Evolutionary conservation across 2,888 invertebrate species (phyloP).

Genomic region (Orthonychiurus folsomi): DNA sequence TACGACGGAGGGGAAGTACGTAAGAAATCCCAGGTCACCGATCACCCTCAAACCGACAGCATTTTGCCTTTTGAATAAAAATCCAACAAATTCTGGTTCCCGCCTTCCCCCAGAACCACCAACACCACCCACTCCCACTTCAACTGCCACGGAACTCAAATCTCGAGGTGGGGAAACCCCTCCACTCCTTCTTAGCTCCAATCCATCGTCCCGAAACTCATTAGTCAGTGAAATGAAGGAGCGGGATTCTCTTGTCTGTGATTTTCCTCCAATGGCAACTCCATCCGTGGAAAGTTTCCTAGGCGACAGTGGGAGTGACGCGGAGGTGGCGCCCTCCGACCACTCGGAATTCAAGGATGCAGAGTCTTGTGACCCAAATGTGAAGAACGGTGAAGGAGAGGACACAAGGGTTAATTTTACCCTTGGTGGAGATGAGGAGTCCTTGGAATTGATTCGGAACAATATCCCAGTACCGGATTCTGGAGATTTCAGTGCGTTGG

Average conservation of each 20-base stretch:
- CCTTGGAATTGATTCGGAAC: neutral
- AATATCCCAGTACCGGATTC: neutral
- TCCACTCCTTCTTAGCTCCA: neutral
- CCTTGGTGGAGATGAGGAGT: conserved; percentile 11
- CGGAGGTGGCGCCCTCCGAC: neutral
- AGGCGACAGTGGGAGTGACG: neutral
- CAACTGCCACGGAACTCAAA: neutral
- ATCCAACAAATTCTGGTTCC: neutral
- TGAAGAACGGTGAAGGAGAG: neutral
- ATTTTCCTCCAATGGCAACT: neutral
- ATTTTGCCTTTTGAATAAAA: conserved; percentile 33
- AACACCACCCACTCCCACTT: neutral
- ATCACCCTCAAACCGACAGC: conserved; percentile 40
- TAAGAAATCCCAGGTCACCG: conserved; percentile 34
- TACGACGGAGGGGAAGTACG: conserved; percentile 54
- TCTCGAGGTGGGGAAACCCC: neutral
- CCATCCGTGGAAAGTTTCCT: too few species aligned
- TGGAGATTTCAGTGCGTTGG: conserved; percentile 33
- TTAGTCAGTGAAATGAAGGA: neutral
- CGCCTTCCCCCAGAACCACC: neutral
- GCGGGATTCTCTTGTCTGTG: neutral
- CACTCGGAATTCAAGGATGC: neutral
- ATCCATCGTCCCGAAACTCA: neutral
- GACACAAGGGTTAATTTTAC: conserved; percentile 3
- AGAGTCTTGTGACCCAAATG: neutral